Evolutionary conservation across 2,113 vertebrate species (phyloP), one percentile per base, ranked within the genome.

Genomic region (Prionailurus bengalensis): DNA sequence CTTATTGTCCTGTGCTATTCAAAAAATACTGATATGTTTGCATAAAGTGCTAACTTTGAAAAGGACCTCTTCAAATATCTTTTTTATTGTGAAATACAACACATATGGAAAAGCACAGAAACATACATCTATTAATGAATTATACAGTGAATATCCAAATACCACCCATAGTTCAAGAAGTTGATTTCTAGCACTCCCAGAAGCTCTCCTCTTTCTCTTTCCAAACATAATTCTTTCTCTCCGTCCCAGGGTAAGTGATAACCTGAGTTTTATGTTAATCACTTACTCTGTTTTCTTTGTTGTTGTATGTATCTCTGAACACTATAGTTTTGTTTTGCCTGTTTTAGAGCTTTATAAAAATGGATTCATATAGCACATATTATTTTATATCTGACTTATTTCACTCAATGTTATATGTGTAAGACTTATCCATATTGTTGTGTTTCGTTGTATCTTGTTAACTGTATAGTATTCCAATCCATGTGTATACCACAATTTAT

Each of bases 21-120:
- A 83, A 78, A 78, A 51, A 53, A 55, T 88, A 71, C 16, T 33
- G 0, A 16, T 39, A 14, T 92, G 73, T 89, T 76, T 89, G 15
- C 42, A 12, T 83, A 94, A 93, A 82, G 65, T n/a, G 17, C 70
- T 79, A 71, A 89, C 55, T 84, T 84, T 95, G 55, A 85, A 85
- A 79, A 90, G 33, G 14, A 82, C 66, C 15, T 89, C 84, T 92
- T 84, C 53, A 78, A 79, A 70, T 73, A 81, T 25, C 19, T 58
- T 70, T 65, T 81, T 89, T 92, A 42, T 70, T 76, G 39, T 90
- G 21, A 95, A 91, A n/a, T 95, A 65, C 1, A 79, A 66, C 45
- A 94, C 13, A 80, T 65, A 79, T 7, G 53, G 33, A 85, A 80
- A 86, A 80, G 42, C 23, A 88, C 23, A 55, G 78, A 91, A 82